A percentile compares a stretch with the other conserved stretches of the same genome.
These are phyloP conservation scores for Picus viridis DNA, from an alignment of 2,797 vertebrate genomes.

Conservation along the genomic window DNA sequence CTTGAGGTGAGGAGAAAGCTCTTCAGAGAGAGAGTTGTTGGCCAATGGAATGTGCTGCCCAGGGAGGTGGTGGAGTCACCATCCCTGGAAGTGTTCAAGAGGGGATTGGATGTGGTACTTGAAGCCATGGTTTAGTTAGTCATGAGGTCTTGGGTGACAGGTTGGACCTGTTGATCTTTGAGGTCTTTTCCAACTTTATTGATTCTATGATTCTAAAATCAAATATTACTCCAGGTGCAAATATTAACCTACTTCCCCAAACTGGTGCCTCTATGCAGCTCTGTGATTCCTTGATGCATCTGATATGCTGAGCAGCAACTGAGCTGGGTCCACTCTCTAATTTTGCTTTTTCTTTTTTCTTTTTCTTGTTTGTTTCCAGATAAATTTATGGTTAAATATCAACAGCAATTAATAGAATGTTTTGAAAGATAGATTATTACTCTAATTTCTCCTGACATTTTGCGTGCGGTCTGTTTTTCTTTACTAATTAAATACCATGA, in stretches of 20 bases:
- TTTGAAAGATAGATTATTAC: constrained; percentile 39
- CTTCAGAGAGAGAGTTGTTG: too few species aligned
- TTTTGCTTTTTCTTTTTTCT: background rate
- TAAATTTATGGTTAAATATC: constrained; percentile 17
- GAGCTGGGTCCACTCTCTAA: background rate
- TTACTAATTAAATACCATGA: constrained; percentile 32
- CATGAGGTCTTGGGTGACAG: too few species aligned
- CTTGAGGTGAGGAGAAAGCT: too few species aligned
- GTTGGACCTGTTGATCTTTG: too few species aligned
- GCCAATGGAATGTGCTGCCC: too few species aligned
- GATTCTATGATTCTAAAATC: background rate
- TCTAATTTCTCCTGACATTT: constrained; percentile 46
- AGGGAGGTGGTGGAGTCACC: too few species aligned
- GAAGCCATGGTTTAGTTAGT: too few species aligned
- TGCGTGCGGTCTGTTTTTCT: background rate
- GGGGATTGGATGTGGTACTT: too few species aligned
- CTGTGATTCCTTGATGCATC: background rate
- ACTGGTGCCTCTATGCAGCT: background rate
- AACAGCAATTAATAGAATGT: constrained; percentile 21
- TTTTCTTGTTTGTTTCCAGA: background rate
- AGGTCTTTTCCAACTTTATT: too few species aligned
- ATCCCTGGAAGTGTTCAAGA: too few species aligned
- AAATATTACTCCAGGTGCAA: background rate
- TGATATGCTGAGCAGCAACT: background rate
- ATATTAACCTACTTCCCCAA: background rate